Percentiles rank a stretch among this genome's conserved stretches.
Evolutionary conservation across 2,888 invertebrate species (phyloP).

Genomic region (Selenia dentaria): DNA sequence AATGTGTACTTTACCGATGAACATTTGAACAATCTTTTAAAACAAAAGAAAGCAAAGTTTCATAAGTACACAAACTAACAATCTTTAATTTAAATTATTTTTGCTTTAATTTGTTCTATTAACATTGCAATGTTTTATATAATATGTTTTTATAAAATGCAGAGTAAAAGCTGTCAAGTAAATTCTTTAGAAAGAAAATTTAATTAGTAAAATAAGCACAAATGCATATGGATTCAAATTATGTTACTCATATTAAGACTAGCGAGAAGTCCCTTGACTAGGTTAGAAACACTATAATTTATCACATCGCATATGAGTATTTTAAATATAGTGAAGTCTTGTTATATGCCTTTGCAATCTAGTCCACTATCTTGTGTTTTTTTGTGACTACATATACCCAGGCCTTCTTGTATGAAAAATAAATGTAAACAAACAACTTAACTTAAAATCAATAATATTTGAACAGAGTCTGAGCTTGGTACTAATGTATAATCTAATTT

Average conservation of each 20-base stretch:
- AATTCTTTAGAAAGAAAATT: conserved; percentile 2
- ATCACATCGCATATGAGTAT: conserved; percentile 34
- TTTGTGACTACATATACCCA: too few relatives aligned
- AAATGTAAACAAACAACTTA: too few relatives aligned
- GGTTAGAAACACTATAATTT: conserved; percentile 47
- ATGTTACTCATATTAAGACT: conserved; percentile 49
- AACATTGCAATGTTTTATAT: neutral
- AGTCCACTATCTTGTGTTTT: neutral
- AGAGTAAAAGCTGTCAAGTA: neutral
- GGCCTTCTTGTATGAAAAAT: too few relatives aligned
- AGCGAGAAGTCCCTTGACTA: conserved; percentile 62
- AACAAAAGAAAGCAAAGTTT: conserved; percentile 62
- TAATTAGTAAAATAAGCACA: conserved; percentile 55
- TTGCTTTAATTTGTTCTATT: neutral
- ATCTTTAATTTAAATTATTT: conserved; percentile 2
- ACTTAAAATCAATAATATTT: too few relatives aligned
- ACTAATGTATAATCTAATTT: too few relatives aligned
- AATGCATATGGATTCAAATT: conserved; percentile 52
- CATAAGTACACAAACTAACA: conserved; percentile 51
- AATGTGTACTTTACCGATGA: conserved; percentile 52
- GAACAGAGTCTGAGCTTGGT: too few relatives aligned
- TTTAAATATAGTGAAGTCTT: conserved; percentile 12
- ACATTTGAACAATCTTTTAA: conserved; percentile 62
- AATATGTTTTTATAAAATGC: neutral
- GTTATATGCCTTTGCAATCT: neutral